phyloP scores from a whole-genome alignment of 2,113 vertebrate species.

The Damaliscus lunatus region DNA sequence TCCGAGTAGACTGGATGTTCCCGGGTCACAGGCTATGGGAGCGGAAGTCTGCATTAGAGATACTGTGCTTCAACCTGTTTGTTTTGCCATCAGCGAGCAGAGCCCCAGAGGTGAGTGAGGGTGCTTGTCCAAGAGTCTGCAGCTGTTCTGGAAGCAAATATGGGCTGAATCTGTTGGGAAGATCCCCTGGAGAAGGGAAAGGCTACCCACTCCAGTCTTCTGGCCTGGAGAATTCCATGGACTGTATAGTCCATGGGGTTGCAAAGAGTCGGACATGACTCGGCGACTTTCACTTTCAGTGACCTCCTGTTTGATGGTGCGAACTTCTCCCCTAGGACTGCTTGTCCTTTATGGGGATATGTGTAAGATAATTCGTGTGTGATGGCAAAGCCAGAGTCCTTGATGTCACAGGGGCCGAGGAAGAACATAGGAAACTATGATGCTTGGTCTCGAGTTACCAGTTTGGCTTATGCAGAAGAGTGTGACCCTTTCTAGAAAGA shows the following conservation, averaged over 20 bases:
- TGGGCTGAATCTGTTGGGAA: neutral
- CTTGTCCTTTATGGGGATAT: neutral
- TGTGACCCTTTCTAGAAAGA: neutral
- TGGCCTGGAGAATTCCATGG: neutral
- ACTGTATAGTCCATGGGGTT: neutral
- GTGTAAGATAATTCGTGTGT: rapidly evolving
- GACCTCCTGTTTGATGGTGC: rapidly evolving
- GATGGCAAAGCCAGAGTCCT: neutral
- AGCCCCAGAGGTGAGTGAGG: neutral
- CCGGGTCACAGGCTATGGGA: neutral
- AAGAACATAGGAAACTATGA: neutral
- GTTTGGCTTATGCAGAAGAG: neutral
- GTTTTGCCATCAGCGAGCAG: neutral
- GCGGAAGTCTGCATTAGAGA: neutral
- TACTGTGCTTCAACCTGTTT: neutral
- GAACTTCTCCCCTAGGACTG: neutral
- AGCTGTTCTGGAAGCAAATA: neutral
- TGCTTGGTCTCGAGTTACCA: neutral
- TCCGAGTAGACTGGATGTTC: neutral
- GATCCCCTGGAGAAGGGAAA: neutral
- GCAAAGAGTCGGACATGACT: neutral
- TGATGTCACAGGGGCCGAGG: neutral
- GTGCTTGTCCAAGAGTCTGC: too few species aligned
- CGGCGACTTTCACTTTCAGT: neutral
- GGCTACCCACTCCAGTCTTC: neutral